Conservation (phyloP, 2,113 vertebrate species). For the Passer domesticus region DNA sequence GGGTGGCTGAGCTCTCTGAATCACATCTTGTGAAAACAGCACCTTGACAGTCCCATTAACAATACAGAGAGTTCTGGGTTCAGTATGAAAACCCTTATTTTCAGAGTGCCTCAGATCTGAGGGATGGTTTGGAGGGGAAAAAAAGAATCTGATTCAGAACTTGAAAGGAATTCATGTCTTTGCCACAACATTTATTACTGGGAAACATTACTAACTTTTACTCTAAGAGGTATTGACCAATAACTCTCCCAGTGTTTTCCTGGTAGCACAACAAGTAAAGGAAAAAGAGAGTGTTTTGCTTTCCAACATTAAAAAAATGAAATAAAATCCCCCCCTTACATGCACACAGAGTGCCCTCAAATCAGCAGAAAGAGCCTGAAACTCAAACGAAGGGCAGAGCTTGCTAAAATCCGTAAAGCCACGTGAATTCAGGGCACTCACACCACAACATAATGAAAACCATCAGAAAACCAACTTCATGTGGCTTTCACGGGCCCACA, state of each 20-base stretch:
- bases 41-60: slow-evolving; percentile 47
- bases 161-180: slow-evolving; percentile 47
- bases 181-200: slow-evolving; percentile 47
- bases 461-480: slow-evolving; percentile 24
- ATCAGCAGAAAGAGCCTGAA: background rate
- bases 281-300: background rate
- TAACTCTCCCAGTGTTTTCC: slow-evolving; percentile 8
- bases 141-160: slow-evolving; percentile 22
- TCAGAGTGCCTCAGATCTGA: slow-evolving; percentile 41
- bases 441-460: slow-evolving; percentile 37
- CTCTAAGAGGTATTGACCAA: slow-evolving; percentile 26
- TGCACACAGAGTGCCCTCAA: background rate
- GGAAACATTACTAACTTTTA: slow-evolving; percentile 41
- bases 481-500: background rate
- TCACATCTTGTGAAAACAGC: slow-evolving; percentile 38
- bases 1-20: slow-evolving; percentile 64
- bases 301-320: background rate
- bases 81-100: slow-evolving; percentile 20
- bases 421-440: background rate
- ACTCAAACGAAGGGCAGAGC: background rate
- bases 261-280: background rate
- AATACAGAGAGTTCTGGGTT: slow-evolving; percentile 21
- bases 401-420: slow-evolving; percentile 1
- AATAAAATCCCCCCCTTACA: background rate
- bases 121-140: background rate